phyloP scores from a whole-genome alignment of 2,797 vertebrate species.

The Anguilla anguilla region DNA sequence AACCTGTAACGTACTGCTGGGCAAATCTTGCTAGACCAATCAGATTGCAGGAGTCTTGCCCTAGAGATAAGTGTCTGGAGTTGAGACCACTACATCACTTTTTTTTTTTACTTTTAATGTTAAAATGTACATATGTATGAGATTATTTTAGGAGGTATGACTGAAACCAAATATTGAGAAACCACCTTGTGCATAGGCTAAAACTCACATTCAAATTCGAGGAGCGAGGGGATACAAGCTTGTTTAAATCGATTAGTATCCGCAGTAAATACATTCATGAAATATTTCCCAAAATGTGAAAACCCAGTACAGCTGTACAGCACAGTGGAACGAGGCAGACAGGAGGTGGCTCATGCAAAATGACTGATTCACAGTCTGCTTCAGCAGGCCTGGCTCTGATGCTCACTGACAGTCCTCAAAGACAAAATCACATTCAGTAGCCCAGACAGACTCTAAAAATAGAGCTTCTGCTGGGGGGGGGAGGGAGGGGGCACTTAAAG shows the following conservation, averaged over 20 bases:
- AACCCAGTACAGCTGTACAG: background rate
- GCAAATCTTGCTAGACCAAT: background rate
- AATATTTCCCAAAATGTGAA: constrained; percentile 10
- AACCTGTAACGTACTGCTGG: background rate
- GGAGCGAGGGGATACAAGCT: background rate
- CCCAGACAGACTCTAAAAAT: constrained; percentile 48
- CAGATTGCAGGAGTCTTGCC: background rate
- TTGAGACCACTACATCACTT: background rate
- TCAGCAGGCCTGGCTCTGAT: constrained; percentile 21
- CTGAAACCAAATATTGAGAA: constrained; percentile 19
- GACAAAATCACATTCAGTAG: constrained; percentile 47
- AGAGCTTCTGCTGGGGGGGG: constrained; percentile 33
- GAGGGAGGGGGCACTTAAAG: constrained; percentile 37
- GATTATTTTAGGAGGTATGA: background rate
- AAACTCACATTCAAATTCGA: background rate
- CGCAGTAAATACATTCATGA: background rate
- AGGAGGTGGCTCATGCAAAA: background rate
- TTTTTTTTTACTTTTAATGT: background rate
- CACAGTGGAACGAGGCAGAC: background rate
- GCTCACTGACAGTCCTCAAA: constrained; percentile 46
- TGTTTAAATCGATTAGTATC: background rate
- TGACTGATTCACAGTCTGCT: background rate
- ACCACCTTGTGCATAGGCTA: background rate
- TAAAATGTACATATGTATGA: background rate
- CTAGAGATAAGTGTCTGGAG: background rate